Conservation (phyloP, 2,888 invertebrate genomes). For the Calameuta idolon region DNA sequence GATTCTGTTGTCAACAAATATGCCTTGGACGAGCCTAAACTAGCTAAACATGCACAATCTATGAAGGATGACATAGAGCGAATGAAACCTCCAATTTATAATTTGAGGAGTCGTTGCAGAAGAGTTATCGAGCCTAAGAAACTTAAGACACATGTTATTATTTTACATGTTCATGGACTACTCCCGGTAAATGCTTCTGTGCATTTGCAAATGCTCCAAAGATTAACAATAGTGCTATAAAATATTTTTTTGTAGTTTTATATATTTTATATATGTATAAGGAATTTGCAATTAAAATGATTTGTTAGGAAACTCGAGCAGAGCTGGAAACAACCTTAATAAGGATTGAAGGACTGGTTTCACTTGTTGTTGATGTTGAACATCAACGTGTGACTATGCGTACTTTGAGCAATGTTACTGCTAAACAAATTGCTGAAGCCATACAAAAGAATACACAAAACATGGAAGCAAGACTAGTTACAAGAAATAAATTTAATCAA, state of each 20-base stretch:
- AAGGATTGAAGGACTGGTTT: conserved; percentile 64
- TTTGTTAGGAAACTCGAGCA: conserved; percentile 59
- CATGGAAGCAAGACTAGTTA: conserved; percentile 64
- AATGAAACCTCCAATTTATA: conserved; percentile 65
- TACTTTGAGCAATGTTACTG: conserved; percentile 60
- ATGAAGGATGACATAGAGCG: conserved; percentile 63
- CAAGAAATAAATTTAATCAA: conserved; percentile 65
- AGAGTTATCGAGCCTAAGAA: conserved; percentile 64
- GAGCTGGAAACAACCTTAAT: conserved; percentile 63
- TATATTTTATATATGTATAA: not conserved
- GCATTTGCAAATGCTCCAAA: not conserved
- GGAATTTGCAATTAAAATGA: not conserved
- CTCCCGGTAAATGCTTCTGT: conserved; percentile 50
- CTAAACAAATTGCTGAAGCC: conserved; percentile 63
- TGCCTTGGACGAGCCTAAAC: conserved; percentile 51
- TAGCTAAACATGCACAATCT: conserved; percentile 56
- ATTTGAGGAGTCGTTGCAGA: conserved; percentile 62
- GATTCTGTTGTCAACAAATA: conserved; percentile 61
- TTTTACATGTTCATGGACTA: conserved; percentile 60
- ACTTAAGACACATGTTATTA: conserved; percentile 60
- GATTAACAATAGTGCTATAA: not conserved
- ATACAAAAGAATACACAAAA: conserved; percentile 60
- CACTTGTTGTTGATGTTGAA: conserved; percentile 65
- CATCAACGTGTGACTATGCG: conserved; percentile 67
- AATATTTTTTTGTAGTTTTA: not conserved